Percentiles rank a stretch among this genome's conserved stretches.
These are phyloP conservation scores for Lithophane semibrunnea DNA, from an alignment of 2,888 invertebrate species.

Conservation along the genomic window DNA sequence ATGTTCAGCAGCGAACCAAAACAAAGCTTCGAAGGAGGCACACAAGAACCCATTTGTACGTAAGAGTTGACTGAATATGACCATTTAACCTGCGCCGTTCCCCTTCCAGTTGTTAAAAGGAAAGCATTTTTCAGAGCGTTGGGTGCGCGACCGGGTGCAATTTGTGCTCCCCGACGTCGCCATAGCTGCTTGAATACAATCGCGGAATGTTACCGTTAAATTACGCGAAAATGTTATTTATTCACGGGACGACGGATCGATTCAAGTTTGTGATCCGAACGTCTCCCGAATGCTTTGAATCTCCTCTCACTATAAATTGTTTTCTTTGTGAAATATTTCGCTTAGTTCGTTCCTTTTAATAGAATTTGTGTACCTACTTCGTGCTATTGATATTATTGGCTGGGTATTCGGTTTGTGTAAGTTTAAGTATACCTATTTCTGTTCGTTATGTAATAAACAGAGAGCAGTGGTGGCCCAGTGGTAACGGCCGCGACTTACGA, in stretches of 20 bases:
- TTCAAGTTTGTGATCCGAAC: slow-evolving; percentile 72
- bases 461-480: too few relatives aligned
- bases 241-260: slow-evolving; percentile 76
- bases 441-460: not conserved
- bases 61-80: slow-evolving; percentile 81
- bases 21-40: slow-evolving; percentile 51
- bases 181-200: slow-evolving; percentile 76
- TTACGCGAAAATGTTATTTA: slow-evolving; percentile 82
- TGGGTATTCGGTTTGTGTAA: not conserved
- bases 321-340: slow-evolving; percentile 66
- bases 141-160: slow-evolving; percentile 76
- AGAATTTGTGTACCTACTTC: slow-evolving; percentile 43
- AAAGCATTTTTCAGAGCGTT: slow-evolving; percentile 80
- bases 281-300: slow-evolving; percentile 61
- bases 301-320: slow-evolving; percentile 64
- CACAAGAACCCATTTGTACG: slow-evolving; percentile 72
- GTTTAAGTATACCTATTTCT: slow-evolving; percentile 9
- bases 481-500: too few relatives aligned
- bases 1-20: slow-evolving; percentile 47
- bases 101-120: slow-evolving; percentile 79
- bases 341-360: slow-evolving; percentile 54
- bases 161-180: slow-evolving; percentile 81
- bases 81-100: slow-evolving; percentile 80
- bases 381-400: slow-evolving; percentile 42
- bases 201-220: slow-evolving; percentile 78